These are phyloP conservation scores for Penaeus indicus DNA, from an alignment of 1,140 invertebrate genomes.

Conservation along the genomic window DNA sequence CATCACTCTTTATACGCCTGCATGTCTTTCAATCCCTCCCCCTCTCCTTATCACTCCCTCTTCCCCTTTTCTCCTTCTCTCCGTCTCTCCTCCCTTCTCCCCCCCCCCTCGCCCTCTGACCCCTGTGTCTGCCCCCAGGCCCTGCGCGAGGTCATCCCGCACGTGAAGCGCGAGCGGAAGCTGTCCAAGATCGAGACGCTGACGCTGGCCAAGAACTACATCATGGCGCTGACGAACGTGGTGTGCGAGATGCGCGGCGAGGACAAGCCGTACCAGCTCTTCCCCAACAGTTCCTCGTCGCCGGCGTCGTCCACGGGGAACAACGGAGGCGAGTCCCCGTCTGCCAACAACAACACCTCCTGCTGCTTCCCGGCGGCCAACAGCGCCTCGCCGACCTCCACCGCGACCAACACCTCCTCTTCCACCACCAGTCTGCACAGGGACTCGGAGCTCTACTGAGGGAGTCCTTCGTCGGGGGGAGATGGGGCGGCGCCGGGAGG, in stretches of 20 bases:
- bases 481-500: too few relatives aligned
- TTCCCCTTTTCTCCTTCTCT: too few relatives aligned
- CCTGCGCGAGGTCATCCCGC: slow-evolving; percentile 87
- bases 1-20: background rate
- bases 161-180: slow-evolving; percentile 86
- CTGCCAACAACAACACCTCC: background rate
- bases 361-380: background rate
- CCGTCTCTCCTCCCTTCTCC: background rate
- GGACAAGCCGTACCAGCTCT: slow-evolving; percentile 75
- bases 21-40: too few relatives aligned
- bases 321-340: slow-evolving; percentile 16
- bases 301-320: background rate
- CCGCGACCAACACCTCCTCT: slow-evolving; percentile 9
- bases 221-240: slow-evolving; percentile 89
- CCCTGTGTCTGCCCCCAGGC: slow-evolving; percentile 73
- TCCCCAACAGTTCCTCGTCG: slow-evolving; percentile 31
- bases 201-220: slow-evolving; percentile 90
- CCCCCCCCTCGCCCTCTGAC: background rate
- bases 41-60: too few relatives aligned
- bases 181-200: slow-evolving; percentile 91
- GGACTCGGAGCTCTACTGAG: background rate
- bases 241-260: slow-evolving; percentile 85
- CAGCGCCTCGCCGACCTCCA: background rate
- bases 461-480: background rate
- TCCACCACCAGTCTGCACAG: background rate